phyloP scores from a whole-genome alignment of 2,113 vertebrate species.

The Barbus barbus region DNA sequence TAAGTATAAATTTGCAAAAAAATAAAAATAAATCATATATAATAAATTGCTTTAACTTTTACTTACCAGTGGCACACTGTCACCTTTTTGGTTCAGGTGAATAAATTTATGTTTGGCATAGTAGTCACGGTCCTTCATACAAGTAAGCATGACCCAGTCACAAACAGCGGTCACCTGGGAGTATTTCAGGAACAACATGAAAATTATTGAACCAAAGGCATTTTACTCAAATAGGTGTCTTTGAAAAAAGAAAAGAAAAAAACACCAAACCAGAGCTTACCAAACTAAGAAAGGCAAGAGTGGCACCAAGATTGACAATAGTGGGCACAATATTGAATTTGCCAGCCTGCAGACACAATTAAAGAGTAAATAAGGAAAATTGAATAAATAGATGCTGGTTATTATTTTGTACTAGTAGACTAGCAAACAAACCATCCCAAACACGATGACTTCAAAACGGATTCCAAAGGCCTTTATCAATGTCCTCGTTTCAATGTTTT shows the following conservation, averaged over 20 bases:
- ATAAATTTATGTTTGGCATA: conserved; percentile 16
- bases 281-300: conserved; percentile 79
- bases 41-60: not conserved
- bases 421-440: conserved; percentile 74
- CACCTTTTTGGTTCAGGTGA: not conserved
- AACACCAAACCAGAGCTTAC: conserved; percentile 67
- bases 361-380: not conserved
- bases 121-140: conserved; percentile 65
- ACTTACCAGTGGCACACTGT: not conserved
- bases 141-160: conserved; percentile 81
- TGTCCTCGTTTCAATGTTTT: conserved; percentile 69
- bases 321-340: conserved; percentile 85
- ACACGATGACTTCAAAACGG: conserved; percentile 84
- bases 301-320: conserved; percentile 85
- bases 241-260: not conserved
- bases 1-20: too few relatives aligned
- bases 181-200: not conserved
- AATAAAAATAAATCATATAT: not conserved
- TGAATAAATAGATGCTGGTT: not conserved
- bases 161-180: conserved; percentile 81
- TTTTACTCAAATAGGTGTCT: not conserved
- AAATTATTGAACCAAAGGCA: not conserved
- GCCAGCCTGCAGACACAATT: conserved; percentile 73
- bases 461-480: conserved; percentile 85
- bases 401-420: not conserved